A percentile compares a stretch with the other conserved stretches of the same genome.
Conservation (phyloP, 2,113 vertebrate genomes). For the Chamaetylas fuelleborni region DNA sequence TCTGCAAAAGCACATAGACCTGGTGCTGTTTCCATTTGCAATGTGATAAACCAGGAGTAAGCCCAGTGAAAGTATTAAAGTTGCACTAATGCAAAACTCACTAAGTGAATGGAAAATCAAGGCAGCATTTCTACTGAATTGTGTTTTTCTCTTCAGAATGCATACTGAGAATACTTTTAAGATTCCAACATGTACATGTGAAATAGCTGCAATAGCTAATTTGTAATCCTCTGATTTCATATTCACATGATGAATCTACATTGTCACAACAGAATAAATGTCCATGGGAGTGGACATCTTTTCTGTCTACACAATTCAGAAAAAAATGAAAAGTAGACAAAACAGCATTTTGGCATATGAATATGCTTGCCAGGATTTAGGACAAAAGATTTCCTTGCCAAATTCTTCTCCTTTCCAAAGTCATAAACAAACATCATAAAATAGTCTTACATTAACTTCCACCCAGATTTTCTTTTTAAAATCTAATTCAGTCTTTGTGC, state of each 20-base stretch:
- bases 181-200: background rate
- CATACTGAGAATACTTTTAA: background rate
- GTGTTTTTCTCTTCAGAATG: background rate
- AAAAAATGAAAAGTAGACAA: background rate
- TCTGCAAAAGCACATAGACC: background rate
- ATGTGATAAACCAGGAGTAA: background rate
- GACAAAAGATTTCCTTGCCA: background rate
- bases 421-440: slow-evolving; percentile 7
- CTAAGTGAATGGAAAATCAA: background rate
- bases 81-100: background rate
- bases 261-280: background rate
- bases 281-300: background rate
- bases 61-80: background rate
- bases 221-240: background rate
- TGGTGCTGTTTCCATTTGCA: background rate
- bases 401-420: background rate
- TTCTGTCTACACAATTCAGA: background rate
- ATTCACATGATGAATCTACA: background rate
- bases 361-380: background rate
- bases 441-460: background rate
- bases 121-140: background rate
- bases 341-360: background rate
- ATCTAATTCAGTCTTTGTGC: background rate
- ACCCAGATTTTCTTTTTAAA: background rate
- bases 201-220: background rate